Evolutionary conservation across 2,113 vertebrate species (phyloP), one percentile per base, ranked within the genome.

Genomic region (Saguinus midas): DNA sequence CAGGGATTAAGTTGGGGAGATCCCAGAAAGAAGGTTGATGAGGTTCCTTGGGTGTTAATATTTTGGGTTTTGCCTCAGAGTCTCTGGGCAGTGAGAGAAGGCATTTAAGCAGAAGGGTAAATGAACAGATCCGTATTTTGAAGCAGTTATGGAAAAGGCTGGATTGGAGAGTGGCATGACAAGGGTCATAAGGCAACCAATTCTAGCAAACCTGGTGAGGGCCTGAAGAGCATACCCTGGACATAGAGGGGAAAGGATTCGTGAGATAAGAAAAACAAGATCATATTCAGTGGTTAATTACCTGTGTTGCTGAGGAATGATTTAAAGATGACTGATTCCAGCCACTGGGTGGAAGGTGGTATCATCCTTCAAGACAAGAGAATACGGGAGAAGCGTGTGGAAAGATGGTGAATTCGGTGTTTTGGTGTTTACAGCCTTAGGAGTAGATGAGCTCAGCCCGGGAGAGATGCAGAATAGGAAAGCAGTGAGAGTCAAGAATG

Each of bases 61-160:
- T 58, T 95, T 72, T 91, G 29, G 78, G 45, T 96, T 90, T 85
- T 88, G 81, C 93, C 43, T 76, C 6, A 11, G 25, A 80, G 55
- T 37, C 87, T 76, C 75, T 75, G 61, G 78, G 52, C 79, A 50
- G 45, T 8, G 16, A 94, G 78, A 75, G 43, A 40, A 92, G 75
- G 79, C 50, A 32, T 64, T 94, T 89, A 75, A 84, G 32, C 64
- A 57, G 25, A 84, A 43, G 45, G 21, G 32, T 90, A 48, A 90
- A 72, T 8, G 1, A 50, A 79, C 50, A 79, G 37, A 90, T 58
- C 32, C 83, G 25, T 96, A 48, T 86, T 95, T 95, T 92, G 58
- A 48, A 85, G 84, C 90, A 23, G 58, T 66, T 58, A 79, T 84
- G 32, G 90, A 55, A 92, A 64, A 90, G 75, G 23, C 37, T 66